Base-by-base conservation (phyloP, 2,797 vertebrate species). In the Ctenosaura bakeri region DNA sequence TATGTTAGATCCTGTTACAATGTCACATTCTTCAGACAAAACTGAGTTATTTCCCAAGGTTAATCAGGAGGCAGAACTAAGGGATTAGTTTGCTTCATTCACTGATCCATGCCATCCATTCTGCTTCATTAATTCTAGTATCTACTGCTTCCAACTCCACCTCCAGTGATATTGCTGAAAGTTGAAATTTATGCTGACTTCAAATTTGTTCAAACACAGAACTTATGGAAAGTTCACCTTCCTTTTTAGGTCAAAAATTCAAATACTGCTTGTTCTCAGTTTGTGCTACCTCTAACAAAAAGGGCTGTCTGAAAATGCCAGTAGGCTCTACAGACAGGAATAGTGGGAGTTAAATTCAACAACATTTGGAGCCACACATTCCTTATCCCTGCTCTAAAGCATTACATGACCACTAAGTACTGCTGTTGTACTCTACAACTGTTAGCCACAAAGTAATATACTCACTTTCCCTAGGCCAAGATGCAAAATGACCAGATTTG, bases 141-240 rank as follows among this genome's bases (percentile, higher is more conserved):
- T 64, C 64, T 73, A 85, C 42, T 81, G 35, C 66, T 88, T 81
- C 87, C 69, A 88, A 85, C 81, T 91, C 42, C 69, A 76, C 69
- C 56, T 64, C 66, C 29, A 79, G 77, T 81, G 52, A 85, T 74
- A 64, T 64, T 12, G 20, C 82, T 18, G 12, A 85, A 81, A 88
- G 76, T 74, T 90, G 81, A 69, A 26, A 94, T 73, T 83, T 92
- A 83, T 69, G 88, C 84, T 64, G 50, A 52, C 59, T 80, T 91
- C 89, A 90, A 79, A 90, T 62, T 90, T 93, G 66, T 86, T 91
- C 73, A 83, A 85, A 81, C 46, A 92, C 86, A 90, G n/a, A 86
- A 82, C 89, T 92, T 93, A 93, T 22, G 83, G 74, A 92, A 95
- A 52, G 38, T 59, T 76, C 66, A 77, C 88, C 71, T 69, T 89